These are phyloP conservation scores for Athene cunicularia DNA, from an alignment of 2,113 vertebrate species.

Conservation along the genomic window DNA sequence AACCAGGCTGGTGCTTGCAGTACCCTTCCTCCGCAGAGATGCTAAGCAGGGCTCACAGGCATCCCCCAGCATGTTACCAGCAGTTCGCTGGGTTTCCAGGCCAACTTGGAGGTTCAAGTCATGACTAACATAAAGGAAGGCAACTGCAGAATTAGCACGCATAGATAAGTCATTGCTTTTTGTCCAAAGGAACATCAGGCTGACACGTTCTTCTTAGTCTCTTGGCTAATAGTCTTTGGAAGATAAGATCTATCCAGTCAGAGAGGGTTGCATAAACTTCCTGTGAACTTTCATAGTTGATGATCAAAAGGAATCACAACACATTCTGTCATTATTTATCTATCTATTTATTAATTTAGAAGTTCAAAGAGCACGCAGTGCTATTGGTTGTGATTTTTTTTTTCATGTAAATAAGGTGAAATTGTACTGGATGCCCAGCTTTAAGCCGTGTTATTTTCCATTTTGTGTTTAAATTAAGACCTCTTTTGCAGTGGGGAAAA, in stretches of 20 bases:
- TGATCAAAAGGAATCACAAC: constrained; percentile 42
- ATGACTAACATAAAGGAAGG: not conserved
- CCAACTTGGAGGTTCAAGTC: not conserved
- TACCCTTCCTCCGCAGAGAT: not conserved
- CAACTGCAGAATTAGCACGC: not conserved
- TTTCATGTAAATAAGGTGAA: not conserved
- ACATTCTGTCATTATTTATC: constrained; percentile 6
- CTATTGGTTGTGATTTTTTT: not conserved
- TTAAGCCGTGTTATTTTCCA: not conserved
- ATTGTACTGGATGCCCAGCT: not conserved
- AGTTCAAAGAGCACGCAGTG: not conserved
- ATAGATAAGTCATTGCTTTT: not conserved
- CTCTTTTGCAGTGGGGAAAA: not conserved
- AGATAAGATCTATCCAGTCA: constrained; percentile 30
- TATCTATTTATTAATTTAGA: constrained; percentile 15
- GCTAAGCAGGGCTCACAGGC: not conserved
- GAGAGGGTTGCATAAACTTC: constrained; percentile 43
- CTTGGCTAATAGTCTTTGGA: constrained; percentile 26
- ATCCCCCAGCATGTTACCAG: not conserved
- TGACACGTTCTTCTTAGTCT: constrained; percentile 2
- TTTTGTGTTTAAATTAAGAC: not conserved
- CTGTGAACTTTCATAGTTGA: constrained; percentile 24
- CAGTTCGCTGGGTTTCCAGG: not conserved
- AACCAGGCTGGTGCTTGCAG: not conserved
- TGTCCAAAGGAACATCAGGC: not conserved